Evolutionary conservation across 1,140 invertebrate species (phyloP), one percentile per base, ranked within the genome.

Genomic region (Bathynomus jamesi): DNA sequence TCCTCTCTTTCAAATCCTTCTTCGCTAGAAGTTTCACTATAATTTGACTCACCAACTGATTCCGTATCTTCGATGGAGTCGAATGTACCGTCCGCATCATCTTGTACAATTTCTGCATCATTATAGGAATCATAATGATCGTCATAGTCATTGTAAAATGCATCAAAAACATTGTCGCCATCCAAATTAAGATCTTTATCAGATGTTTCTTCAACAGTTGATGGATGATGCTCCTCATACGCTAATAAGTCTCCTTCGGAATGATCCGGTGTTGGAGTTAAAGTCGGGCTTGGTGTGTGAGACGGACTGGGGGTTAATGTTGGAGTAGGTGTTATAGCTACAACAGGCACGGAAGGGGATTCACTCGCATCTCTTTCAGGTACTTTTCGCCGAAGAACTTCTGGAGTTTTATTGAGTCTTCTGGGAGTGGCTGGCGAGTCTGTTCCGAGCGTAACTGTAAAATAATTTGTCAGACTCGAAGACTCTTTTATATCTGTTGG

Each of bases 1-100:
- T 93, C 91, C 76, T 92, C 91, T 4, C 90, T 85, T 78, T 91
- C 88, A 10, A 85, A 80, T 10, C 82, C 83, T 78, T 85, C 86
- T 32, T 80, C 79, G n/a, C 79, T 78, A 2, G 80, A 81, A 24
- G 79, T 79, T 28, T 75, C 73, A n/a, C 73, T 75, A 25, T 71
- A 75, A 11, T 74, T 71, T 0, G 78, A 79, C 65, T 80, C 79
- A 60, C 79, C 78, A 10, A 71, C 69, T 3, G 77, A 78, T 46
- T 79, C 79, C 1, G 40, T 70, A 40, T 79, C 78, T 25, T 78
- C 78, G 7, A 79, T 76, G 4, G 77, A 79, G 28, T 78, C 78
- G 64, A 71, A 73, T 28, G 65, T 63, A 11, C 75, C 72, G n/a
- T 76, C 78, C 7, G 28, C 64, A 8, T 72, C 40, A 8, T 72